A percentile compares a stretch with the other conserved stretches of the same genome.
These are phyloP conservation scores for Epinotia nisella DNA, from an alignment of 2,888 invertebrate species.

Conservation along the genomic window DNA sequence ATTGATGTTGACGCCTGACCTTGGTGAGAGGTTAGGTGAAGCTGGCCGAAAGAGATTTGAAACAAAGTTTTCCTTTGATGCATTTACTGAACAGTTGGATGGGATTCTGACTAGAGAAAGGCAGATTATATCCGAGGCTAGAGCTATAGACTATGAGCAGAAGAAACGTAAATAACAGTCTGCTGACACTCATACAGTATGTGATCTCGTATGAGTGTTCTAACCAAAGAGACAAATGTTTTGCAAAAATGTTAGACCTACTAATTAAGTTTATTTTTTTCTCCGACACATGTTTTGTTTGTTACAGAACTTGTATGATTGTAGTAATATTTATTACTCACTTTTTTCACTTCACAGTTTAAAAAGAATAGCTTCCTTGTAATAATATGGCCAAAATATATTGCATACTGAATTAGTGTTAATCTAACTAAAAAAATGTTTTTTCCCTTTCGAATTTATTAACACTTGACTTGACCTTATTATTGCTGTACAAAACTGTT, in stretches of 20 bases:
- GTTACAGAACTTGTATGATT: neutral
- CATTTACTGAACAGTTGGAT: slow-evolving; percentile 89
- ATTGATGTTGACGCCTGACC: slow-evolving; percentile 86
- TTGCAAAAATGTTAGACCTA: neutral
- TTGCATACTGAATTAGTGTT: neutral
- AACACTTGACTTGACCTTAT: too few relatives aligned
- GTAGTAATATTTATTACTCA: neutral
- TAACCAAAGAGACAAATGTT: slow-evolving; percentile 42
- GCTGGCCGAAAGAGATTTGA: slow-evolving; percentile 90
- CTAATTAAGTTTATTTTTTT: neutral
- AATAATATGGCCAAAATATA: slow-evolving; percentile 1
- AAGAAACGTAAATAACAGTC: slow-evolving; percentile 76
- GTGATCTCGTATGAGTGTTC: slow-evolving; percentile 80
- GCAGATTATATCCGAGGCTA: slow-evolving; percentile 73
- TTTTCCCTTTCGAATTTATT: too few relatives aligned
- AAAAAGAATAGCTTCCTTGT: slow-evolving; percentile 5
- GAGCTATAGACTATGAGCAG: slow-evolving; percentile 73
- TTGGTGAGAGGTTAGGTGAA: slow-evolving; percentile 88
- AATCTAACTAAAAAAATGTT: too few relatives aligned
- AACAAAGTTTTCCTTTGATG: slow-evolving; percentile 92
- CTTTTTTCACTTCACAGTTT: too few relatives aligned
- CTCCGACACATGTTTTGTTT: neutral
- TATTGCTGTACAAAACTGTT: too few relatives aligned
- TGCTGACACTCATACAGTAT: slow-evolving; percentile 74
- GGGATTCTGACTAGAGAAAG: slow-evolving; percentile 77